Evolutionary conservation across 30 jellyfish, hydroid and myxozoan genomes (phyloP), one percentile per base, ranked within the genome.

Genomic region (Cassiopea xamachana): DNA sequence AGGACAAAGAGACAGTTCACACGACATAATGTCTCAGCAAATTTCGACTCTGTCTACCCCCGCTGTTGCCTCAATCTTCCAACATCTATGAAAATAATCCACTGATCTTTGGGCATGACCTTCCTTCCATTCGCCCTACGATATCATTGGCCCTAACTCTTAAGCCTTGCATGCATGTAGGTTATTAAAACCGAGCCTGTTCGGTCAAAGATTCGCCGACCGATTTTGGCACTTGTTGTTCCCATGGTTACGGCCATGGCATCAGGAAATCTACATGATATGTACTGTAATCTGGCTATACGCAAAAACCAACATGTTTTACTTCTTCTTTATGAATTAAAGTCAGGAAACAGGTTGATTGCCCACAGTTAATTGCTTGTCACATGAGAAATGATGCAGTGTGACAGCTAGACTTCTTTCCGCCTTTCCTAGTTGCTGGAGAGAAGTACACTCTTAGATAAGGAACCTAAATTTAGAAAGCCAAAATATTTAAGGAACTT

Each of bases 101-200:
- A 12, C 16, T 8, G 58, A 71, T 39, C 80, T 5, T 71, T 7
- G 72, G 74, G 86, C 85, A 1, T 84, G 92, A 27, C 71, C 77
- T 84, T 84, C 92, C 92, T 84, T 84, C 92, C 92, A 80, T 44
- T 69, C 77, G 18, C 85, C 60, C 55, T 39, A 43, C 55, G 55
- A 43, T 43, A 43, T 4, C 4, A 68, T 68, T 68, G n/a, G 46
- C 77, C 77, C 13, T 8, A 18, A 0, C 58, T 71, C 80, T 39
- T 18, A 15, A 14, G n/a, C 80, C 15, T 71, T 15, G 58, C 80
- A 71, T 71, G 80, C 80, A 71, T 71, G 80, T n/a, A 43, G 80
- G 27, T 15, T 14, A 7, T 15, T 43, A 9, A 17, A 43, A 9
- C 10, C 15, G n/a, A 7, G n/a, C 50, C 51, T 27, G 6, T 3